phyloP scores from a whole-genome alignment of 64 coral and sea anemone species.

The Montipora foliosa region DNA sequence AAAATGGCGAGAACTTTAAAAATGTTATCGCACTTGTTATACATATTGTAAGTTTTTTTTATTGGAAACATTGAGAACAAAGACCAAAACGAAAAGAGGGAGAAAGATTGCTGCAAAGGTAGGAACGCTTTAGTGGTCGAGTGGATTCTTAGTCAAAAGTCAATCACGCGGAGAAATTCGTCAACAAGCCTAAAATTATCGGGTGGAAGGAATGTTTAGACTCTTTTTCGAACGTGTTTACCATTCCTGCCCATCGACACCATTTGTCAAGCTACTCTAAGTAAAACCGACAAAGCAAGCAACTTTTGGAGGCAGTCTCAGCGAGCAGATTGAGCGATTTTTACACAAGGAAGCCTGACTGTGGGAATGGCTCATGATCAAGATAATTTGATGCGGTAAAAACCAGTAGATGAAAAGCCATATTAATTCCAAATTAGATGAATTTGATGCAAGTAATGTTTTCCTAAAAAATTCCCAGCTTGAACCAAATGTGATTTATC shows the following conservation, averaged over 20 bases:
- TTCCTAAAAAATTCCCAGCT: neutral
- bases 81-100: neutral
- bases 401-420: neutral
- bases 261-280: neutral
- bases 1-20: neutral
- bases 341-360: no score
- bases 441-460: neutral
- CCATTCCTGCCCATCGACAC: neutral
- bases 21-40: neutral
- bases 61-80: neutral
- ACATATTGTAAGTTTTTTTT: neutral
- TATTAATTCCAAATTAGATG: neutral
- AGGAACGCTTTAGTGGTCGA: neutral
- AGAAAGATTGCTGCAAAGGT: neutral
- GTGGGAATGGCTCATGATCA: neutral
- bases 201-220: neutral
- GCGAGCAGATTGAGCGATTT: neutral
- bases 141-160: neutral
- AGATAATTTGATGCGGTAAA: neutral
- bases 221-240: slow-evolving; percentile 26
- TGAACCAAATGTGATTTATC: neutral
- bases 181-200: neutral
- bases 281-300: neutral
- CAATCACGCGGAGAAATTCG: slow-evolving; percentile 8
- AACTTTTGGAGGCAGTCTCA: neutral